Evolutionary conservation across 2,113 vertebrate genomes (phyloP).

Genomic region (Glaucidium brasilianum): DNA sequence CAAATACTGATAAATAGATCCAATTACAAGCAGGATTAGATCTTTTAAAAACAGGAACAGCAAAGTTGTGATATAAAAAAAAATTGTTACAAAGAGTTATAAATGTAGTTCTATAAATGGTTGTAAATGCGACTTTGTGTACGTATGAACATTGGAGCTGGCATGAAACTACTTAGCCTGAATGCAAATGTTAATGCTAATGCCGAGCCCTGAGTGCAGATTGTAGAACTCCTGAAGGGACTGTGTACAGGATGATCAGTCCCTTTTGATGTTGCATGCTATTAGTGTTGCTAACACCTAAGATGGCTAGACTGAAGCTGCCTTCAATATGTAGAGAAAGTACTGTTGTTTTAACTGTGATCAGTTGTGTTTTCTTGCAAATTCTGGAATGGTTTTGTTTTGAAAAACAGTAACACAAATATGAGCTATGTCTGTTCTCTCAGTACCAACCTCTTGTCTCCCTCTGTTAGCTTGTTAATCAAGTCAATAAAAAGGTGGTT

Average conservation of each 20-base stretch:
- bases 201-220: background rate
- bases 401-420: background rate
- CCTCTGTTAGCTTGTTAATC: background rate
- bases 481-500: background rate
- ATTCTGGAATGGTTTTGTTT: background rate
- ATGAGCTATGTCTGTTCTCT: background rate
- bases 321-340: background rate
- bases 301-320: background rate
- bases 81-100: background rate
- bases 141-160: background rate
- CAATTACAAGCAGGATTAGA: background rate
- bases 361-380: background rate
- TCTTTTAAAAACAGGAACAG: background rate
- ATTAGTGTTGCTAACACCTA: background rate
- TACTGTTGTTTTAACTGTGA: background rate
- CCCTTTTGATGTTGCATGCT: rapidly evolving
- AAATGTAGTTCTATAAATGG: background rate
- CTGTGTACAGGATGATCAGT: background rate
- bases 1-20: background rate
- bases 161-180: rapidly evolving
- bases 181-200: background rate
- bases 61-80: background rate
- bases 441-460: background rate
- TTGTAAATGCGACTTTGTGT: background rate
- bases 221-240: rapidly evolving